Evolutionary conservation across 2,797 vertebrate species (phyloP).

Genomic region (Danio albolineatus): DNA sequence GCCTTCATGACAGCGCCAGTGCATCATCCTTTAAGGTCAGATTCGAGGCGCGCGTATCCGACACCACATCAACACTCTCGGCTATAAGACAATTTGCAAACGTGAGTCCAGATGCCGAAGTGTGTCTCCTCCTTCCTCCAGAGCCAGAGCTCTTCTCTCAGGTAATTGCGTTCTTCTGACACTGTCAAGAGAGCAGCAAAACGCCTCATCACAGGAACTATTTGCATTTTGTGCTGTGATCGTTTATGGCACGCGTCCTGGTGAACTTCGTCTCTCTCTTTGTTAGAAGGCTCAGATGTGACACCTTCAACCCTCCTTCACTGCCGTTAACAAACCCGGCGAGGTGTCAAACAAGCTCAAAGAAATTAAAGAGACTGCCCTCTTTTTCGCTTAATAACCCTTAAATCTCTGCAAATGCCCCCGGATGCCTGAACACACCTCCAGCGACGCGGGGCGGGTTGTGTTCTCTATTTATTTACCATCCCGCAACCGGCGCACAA

Average conservation of each 20-base stretch:
- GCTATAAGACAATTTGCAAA: constrained; percentile 42
- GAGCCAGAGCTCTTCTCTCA: constrained; percentile 45
- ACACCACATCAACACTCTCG: constrained; percentile 37
- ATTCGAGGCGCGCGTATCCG: constrained; percentile 18
- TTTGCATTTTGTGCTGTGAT: constrained; percentile 57
- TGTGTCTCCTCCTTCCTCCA: constrained; percentile 30
- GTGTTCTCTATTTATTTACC: constrained; percentile 79
- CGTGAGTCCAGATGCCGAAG: constrained; percentile 41
- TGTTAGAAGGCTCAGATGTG: constrained; percentile 76
- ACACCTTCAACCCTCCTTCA: constrained; percentile 77
- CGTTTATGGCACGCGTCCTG: constrained; percentile 56
- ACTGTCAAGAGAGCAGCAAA: constrained; percentile 46
- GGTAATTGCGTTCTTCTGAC: constrained; percentile 53
- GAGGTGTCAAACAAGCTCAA: constrained; percentile 80
- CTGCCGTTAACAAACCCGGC: constrained; percentile 76
- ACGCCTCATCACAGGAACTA: constrained; percentile 44
- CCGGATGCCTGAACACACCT: constrained; percentile 80
- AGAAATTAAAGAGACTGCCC: constrained; percentile 83
- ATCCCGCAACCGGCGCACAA: constrained; percentile 58
- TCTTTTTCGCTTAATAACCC: constrained; percentile 86
- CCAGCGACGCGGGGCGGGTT: constrained; percentile 83
- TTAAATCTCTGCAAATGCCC: constrained; percentile 84
- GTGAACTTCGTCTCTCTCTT: constrained; percentile 66
- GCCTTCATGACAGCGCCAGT: not conserved
- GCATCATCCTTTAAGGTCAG: constrained; percentile 45